Base-by-base conservation (phyloP, 2,113 vertebrate species). In the Himantopus leucocephalus region DNA sequence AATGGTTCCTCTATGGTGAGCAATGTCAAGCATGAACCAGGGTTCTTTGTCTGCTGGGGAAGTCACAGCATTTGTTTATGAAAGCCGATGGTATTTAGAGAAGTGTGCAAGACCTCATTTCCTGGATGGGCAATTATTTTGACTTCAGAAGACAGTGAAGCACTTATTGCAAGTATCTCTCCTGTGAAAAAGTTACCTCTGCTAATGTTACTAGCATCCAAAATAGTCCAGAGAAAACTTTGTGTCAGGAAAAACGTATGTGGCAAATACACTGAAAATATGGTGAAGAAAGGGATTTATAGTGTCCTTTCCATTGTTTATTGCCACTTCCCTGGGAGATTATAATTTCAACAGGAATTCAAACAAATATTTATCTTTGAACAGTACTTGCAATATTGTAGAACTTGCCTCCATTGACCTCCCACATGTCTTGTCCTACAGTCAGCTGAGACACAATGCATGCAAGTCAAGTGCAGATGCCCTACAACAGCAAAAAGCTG, bases 51-150 rank as follows among this genome's bases (percentile, higher is more conserved):
- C 35, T 24, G 37, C 34, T 30, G 4, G 45, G 47, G 77, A 85
- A 96, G 70, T 75, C 53, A n/a, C 34, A 90, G 41, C 20, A 32
- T 35, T 66, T 84, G 59, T 64, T 94, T 85, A n/a, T 60, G 70
- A 88, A 82, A 92, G 56, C 35, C 82, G 85, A 30, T 17, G 12
- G n/a, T 72, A 63, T 89, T 87, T 81, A 88, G 76, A 95, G 79
- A 96, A 92, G 70, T 47, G 48, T 81, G 45, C 34, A 77, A 94
- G 64, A 64, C 72, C 52, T 92, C 30, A 34, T 47, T 94, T 93
- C 88, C 86, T 71, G 52, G 21, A 37, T 1, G 3, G 59, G 58
- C 24, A 66, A 76, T 43, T 56, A 60, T 70, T 92, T 89, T 75
- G 16, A 45, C 29, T 87, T 68, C 56, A 72, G 53, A 81, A 78